phyloP scores from a whole-genome alignment of 64 coral and sea anemone genomes.

The Stichodactyla mertensii region DNA sequence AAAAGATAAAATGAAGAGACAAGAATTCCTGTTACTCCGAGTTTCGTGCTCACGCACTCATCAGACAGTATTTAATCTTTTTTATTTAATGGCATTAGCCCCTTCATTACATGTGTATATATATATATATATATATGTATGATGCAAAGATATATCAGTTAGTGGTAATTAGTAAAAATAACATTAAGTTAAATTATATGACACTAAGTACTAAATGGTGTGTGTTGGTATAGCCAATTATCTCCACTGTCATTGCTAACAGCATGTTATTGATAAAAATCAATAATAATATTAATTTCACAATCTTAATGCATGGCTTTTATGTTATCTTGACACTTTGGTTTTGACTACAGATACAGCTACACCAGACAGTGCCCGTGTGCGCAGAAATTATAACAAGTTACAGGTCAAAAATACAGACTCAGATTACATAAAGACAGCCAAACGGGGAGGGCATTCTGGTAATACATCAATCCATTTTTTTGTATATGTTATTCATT shows the following conservation, averaged over 20 bases:
- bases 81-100: too few relatives aligned
- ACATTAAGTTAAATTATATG: too few relatives aligned
- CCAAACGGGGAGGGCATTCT: conserved; percentile 50
- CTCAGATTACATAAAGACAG: conserved; percentile 46
- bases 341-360: conserved; percentile 18
- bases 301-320: neutral
- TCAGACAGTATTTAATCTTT: too few relatives aligned
- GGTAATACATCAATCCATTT: conserved; percentile 12
- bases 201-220: too few relatives aligned
- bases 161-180: too few relatives aligned
- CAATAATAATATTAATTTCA: neutral
- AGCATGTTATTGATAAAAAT: neutral
- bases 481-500: neutral
- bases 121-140: too few relatives aligned
- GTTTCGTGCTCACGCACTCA: too few relatives aligned
- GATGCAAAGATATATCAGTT: too few relatives aligned
- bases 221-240: too few relatives aligned
- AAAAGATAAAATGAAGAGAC: too few relatives aligned
- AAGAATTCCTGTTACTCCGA: too few relatives aligned
- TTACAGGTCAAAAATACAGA: conserved; percentile 20
- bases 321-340: neutral
- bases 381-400: conserved; percentile 16
- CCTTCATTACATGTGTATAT: too few relatives aligned
- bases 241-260: neutral
- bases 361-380: conserved; percentile 26